Evolutionary conservation across 1,140 invertebrate species (phyloP).

Genomic region (Drosophila auraria): DNA sequence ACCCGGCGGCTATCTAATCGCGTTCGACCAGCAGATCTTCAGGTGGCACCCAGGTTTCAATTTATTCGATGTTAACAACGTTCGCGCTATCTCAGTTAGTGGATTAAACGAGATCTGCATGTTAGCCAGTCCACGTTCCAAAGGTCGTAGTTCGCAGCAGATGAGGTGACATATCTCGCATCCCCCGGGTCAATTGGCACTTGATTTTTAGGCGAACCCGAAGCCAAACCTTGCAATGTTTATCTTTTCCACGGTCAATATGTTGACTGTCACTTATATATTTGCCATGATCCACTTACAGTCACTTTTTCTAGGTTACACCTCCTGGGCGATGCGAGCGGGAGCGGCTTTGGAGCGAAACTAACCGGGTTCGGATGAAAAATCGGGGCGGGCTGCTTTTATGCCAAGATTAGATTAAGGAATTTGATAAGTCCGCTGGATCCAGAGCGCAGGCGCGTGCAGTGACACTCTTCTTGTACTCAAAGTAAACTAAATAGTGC

Average conservation of each 20-base stretch:
- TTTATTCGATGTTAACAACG: conserved; percentile 21
- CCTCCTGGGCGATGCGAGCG: conserved; percentile 23
- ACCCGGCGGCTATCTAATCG: conserved; percentile 40
- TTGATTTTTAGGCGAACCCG: neutral
- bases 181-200: neutral
- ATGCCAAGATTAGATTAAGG: conserved; percentile 68
- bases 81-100: conserved; percentile 24
- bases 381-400: conserved; percentile 30
- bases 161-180: conserved; percentile 3
- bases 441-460: conserved; percentile 59
- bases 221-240: neutral
- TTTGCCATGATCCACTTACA: conserved; percentile 23
- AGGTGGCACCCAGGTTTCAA: neutral
- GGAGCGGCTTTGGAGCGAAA: conserved; percentile 56
- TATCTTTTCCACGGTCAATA: conserved; percentile 3
- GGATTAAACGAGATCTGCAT: conserved; percentile 45
- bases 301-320: conserved; percentile 23
- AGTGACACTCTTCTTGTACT: conserved; percentile 17
- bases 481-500: conserved; percentile 24
- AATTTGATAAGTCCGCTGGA: conserved; percentile 51
- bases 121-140: conserved; percentile 57
- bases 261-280: conserved; percentile 4
- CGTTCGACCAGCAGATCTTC: conserved; percentile 9
- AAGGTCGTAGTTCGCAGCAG: conserved; percentile 59
- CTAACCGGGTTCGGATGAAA: conserved; percentile 13